A percentile compares a stretch with the other conserved stretches of the same genome.
Evolutionary conservation across 2,113 vertebrate genomes (phyloP).

Genomic region (Gasterosteus aculeatus): DNA sequence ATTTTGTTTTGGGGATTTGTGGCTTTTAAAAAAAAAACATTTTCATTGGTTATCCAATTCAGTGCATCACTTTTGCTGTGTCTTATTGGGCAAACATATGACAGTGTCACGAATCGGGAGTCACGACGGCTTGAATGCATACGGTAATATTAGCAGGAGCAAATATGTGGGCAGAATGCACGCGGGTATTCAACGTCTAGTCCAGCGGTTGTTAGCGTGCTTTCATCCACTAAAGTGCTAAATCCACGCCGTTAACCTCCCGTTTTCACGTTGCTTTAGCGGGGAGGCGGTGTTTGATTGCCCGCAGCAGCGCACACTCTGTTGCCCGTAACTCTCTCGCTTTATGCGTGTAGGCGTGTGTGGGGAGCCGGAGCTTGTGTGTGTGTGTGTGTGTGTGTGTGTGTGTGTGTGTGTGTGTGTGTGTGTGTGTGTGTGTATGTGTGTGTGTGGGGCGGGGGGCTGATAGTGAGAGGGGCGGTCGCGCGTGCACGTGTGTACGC

Average conservation of each 20-base stretch:
- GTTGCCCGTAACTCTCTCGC: slow-evolving; percentile 47
- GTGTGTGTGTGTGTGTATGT: slow-evolving; percentile 7
- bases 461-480: neutral
- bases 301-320: slow-evolving; percentile 51
- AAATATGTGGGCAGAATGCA: slow-evolving; percentile 33
- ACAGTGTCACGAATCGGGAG: slow-evolving; percentile 66
- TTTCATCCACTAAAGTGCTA: slow-evolving; percentile 55
- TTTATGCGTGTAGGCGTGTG: slow-evolving; percentile 30
- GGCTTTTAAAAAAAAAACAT: neutral
- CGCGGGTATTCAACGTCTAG: slow-evolving; percentile 50
- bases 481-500: slow-evolving; percentile 59
- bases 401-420: slow-evolving; percentile 17
- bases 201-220: slow-evolving; percentile 62
- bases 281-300: slow-evolving; percentile 56
- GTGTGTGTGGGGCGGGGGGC: neutral
- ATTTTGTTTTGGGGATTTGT: slow-evolving; percentile 22
- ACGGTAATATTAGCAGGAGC: slow-evolving; percentile 45
- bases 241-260: slow-evolving; percentile 64
- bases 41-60: slow-evolving; percentile 10
- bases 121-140: slow-evolving; percentile 66
- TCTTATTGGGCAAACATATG: slow-evolving; percentile 32
- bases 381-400: slow-evolving; percentile 10
- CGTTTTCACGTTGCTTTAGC: slow-evolving; percentile 58
- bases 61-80: slow-evolving; percentile 20
- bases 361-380: slow-evolving; percentile 10